Evolutionary conservation across 2,888 invertebrate species (phyloP).

Genomic region (Thymelicus sylvestris): DNA sequence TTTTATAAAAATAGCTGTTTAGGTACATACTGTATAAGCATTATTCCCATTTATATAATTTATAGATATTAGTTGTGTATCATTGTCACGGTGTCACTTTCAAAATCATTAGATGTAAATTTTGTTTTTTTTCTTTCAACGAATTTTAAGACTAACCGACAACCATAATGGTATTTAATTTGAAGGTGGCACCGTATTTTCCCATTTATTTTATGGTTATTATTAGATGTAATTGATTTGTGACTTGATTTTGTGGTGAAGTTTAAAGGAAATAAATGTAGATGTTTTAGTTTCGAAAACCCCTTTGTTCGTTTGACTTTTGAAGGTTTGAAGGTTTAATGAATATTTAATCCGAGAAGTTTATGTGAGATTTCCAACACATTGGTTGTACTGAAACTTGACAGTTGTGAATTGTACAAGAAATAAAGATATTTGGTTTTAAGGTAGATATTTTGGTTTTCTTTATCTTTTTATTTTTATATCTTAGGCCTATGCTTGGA

Average conservation of each 20-base stretch:
- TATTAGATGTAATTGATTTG: constrained; percentile 63
- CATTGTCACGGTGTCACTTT: constrained; percentile 68
- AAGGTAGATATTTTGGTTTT: constrained; percentile 73
- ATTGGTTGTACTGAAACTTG: constrained; percentile 68
- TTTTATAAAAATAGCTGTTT: constrained; percentile 59
- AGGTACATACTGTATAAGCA: constrained; percentile 70
- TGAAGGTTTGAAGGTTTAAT: constrained; percentile 32
- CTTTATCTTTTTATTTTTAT: constrained; percentile 56
- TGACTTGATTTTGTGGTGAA: constrained; percentile 44
- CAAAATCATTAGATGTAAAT: constrained; percentile 50
- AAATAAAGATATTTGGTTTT: constrained; percentile 73
- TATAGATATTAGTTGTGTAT: constrained; percentile 67
- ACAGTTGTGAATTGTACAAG: constrained; percentile 80
- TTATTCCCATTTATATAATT: constrained; percentile 76
- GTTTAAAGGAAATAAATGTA: constrained; percentile 41
- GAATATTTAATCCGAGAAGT: constrained; percentile 39
- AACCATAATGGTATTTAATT: constrained; percentile 40
- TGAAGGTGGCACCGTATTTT: constrained; percentile 63
- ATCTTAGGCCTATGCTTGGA: constrained; percentile 60
- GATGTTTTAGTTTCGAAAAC: constrained; percentile 43
- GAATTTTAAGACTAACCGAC: constrained; percentile 33
- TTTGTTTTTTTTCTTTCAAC: constrained; percentile 28
- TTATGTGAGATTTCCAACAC: constrained; percentile 43
- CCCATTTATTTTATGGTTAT: constrained; percentile 56
- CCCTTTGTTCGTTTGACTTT: constrained; percentile 28